Base-by-base conservation (phyloP, 2,113 vertebrate species). In the Gorsachius goisagi region DNA sequence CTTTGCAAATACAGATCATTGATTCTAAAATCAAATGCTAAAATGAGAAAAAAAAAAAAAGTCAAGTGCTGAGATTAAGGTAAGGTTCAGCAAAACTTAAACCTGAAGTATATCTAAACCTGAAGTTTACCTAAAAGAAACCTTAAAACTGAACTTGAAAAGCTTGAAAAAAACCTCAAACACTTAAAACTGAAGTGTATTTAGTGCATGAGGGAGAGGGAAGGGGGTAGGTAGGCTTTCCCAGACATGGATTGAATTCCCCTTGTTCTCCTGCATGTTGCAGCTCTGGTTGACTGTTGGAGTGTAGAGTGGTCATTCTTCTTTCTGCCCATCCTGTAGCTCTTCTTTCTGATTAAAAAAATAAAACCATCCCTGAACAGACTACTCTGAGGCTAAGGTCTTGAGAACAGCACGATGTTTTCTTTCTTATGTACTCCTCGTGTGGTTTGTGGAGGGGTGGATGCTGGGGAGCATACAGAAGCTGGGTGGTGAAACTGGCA, bases 361-460 rank as follows among this genome's bases (percentile, higher is more conserved):
- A 13, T 0, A 39, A 26, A 28, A 11, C 13, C 13, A 15, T 20
- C n/a, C 0, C 1, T 26, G 22, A 71, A 35, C 21, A 56, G 41
- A 14, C 22, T 27, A 11, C 28, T 75, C 33, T 45, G 44, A 47
- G 21, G 32, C 7, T 20, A 44, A 64, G 15, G 33, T 55, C 17
- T 53, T 67, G 45, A 53, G 35, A 66, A 21, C 9, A 30, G 18
- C 47, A 8, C 1, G 0, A 13, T 21, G 32, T 72, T 91, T 84
- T 53, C 23, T 53, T 60, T 64, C 35, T 41, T 44, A 1, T 0
- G 9, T n/a, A 2, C 1, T 6, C 18, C 21, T 50, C 1, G 0
- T 22, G 9, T 2, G 23, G 21, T 84, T 41, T 0, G 1, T 75
- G 63, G 44, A 12, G 45, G 41, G n/a, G 10, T 32, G 35, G 50